Evolutionary conservation across 2,797 vertebrate species (phyloP), one percentile per base, ranked within the genome.

Genomic region (Sebastes iracundus): DNA sequence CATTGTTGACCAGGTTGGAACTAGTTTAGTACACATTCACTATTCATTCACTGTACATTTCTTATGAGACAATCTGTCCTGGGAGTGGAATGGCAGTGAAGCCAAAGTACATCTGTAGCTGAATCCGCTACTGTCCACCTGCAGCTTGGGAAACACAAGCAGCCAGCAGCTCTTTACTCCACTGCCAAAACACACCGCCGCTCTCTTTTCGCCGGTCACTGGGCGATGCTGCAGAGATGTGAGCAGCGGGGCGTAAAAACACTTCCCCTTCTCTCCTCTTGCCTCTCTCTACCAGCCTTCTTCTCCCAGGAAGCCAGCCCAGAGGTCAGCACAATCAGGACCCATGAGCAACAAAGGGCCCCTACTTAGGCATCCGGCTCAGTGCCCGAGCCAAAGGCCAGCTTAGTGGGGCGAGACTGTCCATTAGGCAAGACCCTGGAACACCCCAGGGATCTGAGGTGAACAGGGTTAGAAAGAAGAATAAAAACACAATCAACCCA

Each of bases 281-380:
- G 70, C 71, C 78, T 91, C 84, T 80, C 74, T 77, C 75, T 64
- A 82, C 72, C 79, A 72, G 49, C 73, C 87, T 85, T 81, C 84
- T 72, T 90, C 93, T 94, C 90, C 92, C 91, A 89, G 73, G 87
- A 93, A 92, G 90, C 72, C 68, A 85, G 87, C 89, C 92, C 94
- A 85, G 89, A 92, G 94, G 94, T 96, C 95, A 94, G 86, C 22
- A 59, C 93, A 93, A 96, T 95, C 93, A 96, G 91, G 91, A 92
- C 93, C 94, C 90, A 95, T 94, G 91, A 96, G 94, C 94, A 94
- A 95, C 92, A 92, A 91, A 87, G 87, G 92, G 88, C 32, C 87
- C 86, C 89, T 90, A 91, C 92, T 94, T 94, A 94, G 92, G 91
- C 92, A 72, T 90, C 92, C 92, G 66, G 92, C 92, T 89, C 90